These are phyloP conservation scores for Xestia ashworthii DNA, from an alignment of 2,888 invertebrate species.

Conservation along the genomic window DNA sequence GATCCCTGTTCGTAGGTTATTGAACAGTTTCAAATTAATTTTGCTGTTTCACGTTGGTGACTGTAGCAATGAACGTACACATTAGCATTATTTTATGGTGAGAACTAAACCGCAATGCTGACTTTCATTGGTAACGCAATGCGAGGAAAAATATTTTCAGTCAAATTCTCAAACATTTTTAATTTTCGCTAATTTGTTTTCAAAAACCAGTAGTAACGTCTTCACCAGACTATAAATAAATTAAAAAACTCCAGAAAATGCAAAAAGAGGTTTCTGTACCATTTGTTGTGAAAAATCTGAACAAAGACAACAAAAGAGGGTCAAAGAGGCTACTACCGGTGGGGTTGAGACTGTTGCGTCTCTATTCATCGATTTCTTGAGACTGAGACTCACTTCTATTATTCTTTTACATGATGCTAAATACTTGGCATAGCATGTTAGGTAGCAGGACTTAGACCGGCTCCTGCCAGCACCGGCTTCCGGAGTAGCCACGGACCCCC, in stretches of 20 bases:
- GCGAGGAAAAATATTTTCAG: no score
- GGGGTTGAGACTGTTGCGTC: slow-evolving; percentile 18
- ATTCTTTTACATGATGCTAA: slow-evolving; percentile 6
- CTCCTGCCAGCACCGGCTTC: slow-evolving; percentile 40
- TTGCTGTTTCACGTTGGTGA: no score
- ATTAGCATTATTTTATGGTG: no score
- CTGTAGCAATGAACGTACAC: no score
- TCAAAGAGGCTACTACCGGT: slow-evolving; percentile 47
- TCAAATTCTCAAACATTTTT: no score
- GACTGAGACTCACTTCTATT: background rate
- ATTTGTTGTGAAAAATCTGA: rapidly evolving
- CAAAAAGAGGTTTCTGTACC: background rate
- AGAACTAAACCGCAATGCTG: no score
- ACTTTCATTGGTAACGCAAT: no score
- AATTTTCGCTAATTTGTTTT: no score
- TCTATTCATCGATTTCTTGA: slow-evolving; percentile 27
- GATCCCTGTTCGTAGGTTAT: no score
- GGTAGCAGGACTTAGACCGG: slow-evolving; percentile 43
- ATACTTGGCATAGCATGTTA: background rate
- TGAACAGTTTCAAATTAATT: no score
- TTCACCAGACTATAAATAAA: no score
- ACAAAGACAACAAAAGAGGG: slow-evolving; percentile 31
- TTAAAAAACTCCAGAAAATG: slow-evolving; percentile 4
- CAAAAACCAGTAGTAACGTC: no score
- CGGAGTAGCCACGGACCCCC: slow-evolving; percentile 59